Conservation (phyloP, 2,797 vertebrate species). For the Brotula barbata region DNA sequence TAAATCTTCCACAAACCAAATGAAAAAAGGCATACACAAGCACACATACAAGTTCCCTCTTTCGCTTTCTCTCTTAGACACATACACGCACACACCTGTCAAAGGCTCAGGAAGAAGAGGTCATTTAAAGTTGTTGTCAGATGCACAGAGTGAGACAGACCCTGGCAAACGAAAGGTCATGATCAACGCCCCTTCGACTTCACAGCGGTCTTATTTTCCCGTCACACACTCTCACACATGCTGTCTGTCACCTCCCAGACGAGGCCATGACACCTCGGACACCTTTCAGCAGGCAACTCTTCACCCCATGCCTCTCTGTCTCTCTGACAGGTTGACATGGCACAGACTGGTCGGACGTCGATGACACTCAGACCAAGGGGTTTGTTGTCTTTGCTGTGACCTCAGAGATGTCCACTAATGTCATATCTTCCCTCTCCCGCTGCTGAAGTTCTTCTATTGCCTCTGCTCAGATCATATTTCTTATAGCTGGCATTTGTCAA, state of each 20-base stretch:
- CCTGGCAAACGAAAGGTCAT: slow-evolving; percentile 74
- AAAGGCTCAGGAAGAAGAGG: slow-evolving; percentile 43
- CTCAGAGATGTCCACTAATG: slow-evolving; percentile 54
- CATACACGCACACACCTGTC: slow-evolving; percentile 53
- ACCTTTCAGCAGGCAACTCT: slow-evolving; percentile 61
- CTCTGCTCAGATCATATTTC: slow-evolving; percentile 17
- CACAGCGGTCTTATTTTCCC: slow-evolving; percentile 68
- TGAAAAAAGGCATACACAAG: slow-evolving; percentile 1
- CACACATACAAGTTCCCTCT: neutral
- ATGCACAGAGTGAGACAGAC: slow-evolving; percentile 61
- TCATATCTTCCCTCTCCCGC: slow-evolving; percentile 43
- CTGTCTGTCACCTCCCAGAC: slow-evolving; percentile 70
- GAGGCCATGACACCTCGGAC: slow-evolving; percentile 70
- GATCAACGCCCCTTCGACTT: slow-evolving; percentile 63
- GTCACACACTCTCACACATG: slow-evolving; percentile 72
- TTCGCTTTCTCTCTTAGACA: slow-evolving; percentile 15
- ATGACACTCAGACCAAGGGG: slow-evolving; percentile 58
- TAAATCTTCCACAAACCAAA: slow-evolving; percentile 18
- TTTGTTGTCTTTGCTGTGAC: slow-evolving; percentile 63
- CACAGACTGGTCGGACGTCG: slow-evolving; percentile 47
- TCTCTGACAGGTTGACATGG: slow-evolving; percentile 67
- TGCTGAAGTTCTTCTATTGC: slow-evolving; percentile 29
- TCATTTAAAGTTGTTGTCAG: slow-evolving; percentile 69
- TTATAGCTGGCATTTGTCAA: slow-evolving; percentile 47
- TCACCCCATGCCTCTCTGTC: slow-evolving; percentile 39